A percentile compares a stretch with the other conserved stretches of the same genome.
These are phyloP conservation scores for Penaeus vannamei DNA, from an alignment of 1,140 invertebrate species.

Conservation along the genomic window DNA sequence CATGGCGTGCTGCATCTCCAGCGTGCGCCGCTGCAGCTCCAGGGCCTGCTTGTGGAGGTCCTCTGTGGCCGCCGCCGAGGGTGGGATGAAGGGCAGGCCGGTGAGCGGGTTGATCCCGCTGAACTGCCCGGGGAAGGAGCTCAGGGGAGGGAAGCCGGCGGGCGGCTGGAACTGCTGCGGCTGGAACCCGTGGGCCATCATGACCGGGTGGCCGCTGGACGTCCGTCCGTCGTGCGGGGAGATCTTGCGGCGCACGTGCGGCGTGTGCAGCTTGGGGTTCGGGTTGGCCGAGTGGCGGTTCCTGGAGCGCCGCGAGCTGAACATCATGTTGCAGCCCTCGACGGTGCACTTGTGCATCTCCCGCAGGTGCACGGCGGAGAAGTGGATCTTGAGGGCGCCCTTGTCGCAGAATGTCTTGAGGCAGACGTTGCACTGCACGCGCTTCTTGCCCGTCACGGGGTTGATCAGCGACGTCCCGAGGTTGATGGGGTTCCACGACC, in stretches of 20 bases:
- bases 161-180: conserved; percentile 65
- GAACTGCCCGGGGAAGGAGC: conserved; percentile 67
- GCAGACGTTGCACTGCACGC: conserved; percentile 98
- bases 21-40: conserved; percentile 64
- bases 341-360: conserved; percentile 99
- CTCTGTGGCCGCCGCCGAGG: conserved; percentile 59
- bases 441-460: conserved; percentile 92
- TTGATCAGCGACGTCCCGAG: conserved; percentile 92
- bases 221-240: conserved; percentile 93
- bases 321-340: conserved; percentile 99
- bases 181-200: conserved; percentile 73
- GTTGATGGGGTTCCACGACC: conserved; percentile 89
- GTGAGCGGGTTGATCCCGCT: conserved; percentile 67
- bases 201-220: conserved; percentile 85
- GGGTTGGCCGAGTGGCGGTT: conserved; percentile 98
- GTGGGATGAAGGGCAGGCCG: conserved; percentile 67
- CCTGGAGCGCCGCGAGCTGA: conserved; percentile 94
- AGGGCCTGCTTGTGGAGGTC: conserved; percentile 68
- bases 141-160: conserved; percentile 66
- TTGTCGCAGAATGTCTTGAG: conserved; percentile 99
- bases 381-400: conserved; percentile 99
- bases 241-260: conserved; percentile 91
- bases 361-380: conserved; percentile 96
- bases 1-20: conserved; percentile 67
- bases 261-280: conserved; percentile 98